These are phyloP conservation scores for Aromia moschata DNA, from an alignment of 2,888 invertebrate species.

Conservation along the genomic window DNA sequence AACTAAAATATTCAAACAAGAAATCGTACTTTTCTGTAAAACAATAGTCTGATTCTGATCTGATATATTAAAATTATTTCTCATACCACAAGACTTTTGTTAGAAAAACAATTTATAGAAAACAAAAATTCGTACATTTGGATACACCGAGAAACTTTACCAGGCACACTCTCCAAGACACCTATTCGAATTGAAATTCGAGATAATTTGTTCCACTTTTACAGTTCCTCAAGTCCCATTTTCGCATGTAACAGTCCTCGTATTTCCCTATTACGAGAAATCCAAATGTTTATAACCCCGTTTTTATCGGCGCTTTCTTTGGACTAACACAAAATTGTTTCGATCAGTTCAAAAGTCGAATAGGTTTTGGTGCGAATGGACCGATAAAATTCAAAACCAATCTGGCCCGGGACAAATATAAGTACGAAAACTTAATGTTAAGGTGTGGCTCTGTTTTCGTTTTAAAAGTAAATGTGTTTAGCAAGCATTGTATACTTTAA, in stretches of 20 bases:
- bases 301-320: slow-evolving; percentile 4
- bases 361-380: slow-evolving; percentile 26
- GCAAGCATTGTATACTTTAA: no score
- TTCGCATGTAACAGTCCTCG: not conserved
- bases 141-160: no score
- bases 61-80: no score
- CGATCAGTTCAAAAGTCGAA: slow-evolving; percentile 6
- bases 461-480: not conserved
- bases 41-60: no score
- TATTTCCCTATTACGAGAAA: slow-evolving; percentile 3
- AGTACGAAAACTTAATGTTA: slow-evolving; percentile 40
- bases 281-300: slow-evolving; percentile 7
- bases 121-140: no score
- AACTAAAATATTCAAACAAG: no score
- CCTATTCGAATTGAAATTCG: slow-evolving; percentile 2
- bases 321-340: slow-evolving; percentile 4
- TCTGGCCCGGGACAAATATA: slow-evolving; percentile 51
- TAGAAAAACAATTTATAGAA: no score
- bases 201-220: not conserved
- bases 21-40: no score
- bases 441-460: not conserved
- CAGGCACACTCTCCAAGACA: no score
- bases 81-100: no score
- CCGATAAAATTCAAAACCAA: slow-evolving; percentile 55
- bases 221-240: not conserved